phyloP scores from a whole-genome alignment of 2,888 invertebrate genomes.

The Tipula vernalis region DNA sequence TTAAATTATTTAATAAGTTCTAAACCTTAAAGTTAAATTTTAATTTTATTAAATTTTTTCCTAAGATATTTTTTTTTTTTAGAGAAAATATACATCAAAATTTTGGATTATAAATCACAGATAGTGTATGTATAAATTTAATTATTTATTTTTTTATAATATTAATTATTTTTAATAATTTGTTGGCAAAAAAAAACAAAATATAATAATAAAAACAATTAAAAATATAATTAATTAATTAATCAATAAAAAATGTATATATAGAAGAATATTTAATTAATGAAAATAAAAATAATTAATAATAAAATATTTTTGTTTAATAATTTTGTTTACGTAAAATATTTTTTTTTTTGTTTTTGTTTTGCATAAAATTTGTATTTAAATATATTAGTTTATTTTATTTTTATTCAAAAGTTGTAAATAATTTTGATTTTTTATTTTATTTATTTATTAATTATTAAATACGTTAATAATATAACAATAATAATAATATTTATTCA shows the following conservation, averaged over 20 bases:
- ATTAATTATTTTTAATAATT: constrained; percentile 15
- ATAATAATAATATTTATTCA: constrained; percentile 4
- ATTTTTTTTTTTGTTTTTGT: constrained; percentile 16
- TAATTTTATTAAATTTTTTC: constrained; percentile 18
- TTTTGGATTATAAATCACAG: constrained; percentile 40
- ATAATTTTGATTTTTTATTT: constrained; percentile 11
- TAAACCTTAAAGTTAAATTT: constrained; percentile 21
- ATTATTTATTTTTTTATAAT: constrained; percentile 21
- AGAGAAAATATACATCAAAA: constrained; percentile 38
- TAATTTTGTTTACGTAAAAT: constrained; percentile 5
- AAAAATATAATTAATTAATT: constrained; percentile 31
- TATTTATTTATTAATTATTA: constrained; percentile 12
- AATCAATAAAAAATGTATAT: constrained; percentile 34
- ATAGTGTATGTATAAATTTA: constrained; percentile 31
- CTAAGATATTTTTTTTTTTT: constrained; percentile 18
- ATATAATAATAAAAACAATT: constrained; percentile 19
- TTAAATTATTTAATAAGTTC: constrained; percentile 16
- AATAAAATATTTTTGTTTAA: constrained; percentile 31
- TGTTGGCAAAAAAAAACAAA: constrained; percentile 18
- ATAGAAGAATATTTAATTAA: constrained; percentile 18
- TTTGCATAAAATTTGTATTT: constrained; percentile 16
- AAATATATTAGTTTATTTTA: constrained; percentile 11
- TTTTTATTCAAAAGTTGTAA: constrained; percentile 6
- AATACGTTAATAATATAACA: neutral
- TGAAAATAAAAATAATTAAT: constrained; percentile 24